Evolutionary conservation across 2,113 vertebrate species (phyloP).

Genomic region (Lepisosteus oculatus): DNA sequence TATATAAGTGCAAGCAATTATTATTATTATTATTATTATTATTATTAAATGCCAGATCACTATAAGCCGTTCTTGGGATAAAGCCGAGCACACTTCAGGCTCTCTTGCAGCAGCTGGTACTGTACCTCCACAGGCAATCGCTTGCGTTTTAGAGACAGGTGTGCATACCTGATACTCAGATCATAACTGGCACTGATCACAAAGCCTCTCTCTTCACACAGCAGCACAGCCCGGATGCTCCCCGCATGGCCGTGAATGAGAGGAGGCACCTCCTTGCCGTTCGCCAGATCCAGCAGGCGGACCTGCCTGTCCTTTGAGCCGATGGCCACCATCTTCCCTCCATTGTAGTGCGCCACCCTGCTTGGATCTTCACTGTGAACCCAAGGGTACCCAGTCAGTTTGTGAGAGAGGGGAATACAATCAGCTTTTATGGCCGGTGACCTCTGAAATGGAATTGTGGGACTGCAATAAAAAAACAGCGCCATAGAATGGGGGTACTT

Average conservation of each 20-base stretch:
- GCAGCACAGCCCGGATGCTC: constrained; percentile 57
- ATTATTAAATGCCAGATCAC: too few relatives aligned
- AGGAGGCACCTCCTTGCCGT: constrained; percentile 29
- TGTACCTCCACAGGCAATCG: too few relatives aligned
- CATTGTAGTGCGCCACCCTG: constrained; percentile 72
- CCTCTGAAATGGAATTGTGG: too few relatives aligned
- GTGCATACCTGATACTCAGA: constrained; percentile 77
- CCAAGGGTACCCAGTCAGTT: background rate
- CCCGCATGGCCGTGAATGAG: constrained; percentile 66
- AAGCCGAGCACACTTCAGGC: too few relatives aligned
- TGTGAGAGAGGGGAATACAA: background rate
- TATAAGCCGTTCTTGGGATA: too few relatives aligned
- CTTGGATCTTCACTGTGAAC: constrained; percentile 61
- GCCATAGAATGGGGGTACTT: too few relatives aligned
- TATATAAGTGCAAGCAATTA: too few relatives aligned
- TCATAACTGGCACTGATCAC: constrained; percentile 73
- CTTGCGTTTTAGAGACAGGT: too few relatives aligned
- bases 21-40: too few relatives aligned
- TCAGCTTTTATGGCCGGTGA: background rate
- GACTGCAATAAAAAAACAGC: too few relatives aligned
- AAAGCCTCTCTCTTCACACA: constrained; percentile 66
- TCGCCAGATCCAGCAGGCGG: constrained; percentile 49
- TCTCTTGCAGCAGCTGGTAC: too few relatives aligned
- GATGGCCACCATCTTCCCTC: constrained; percentile 63
- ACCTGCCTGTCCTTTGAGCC: constrained; percentile 64